A percentile compares a stretch with the other conserved stretches of the same genome.
These are phyloP conservation scores for Bombyx mandarina DNA, from an alignment of 1,140 invertebrate species.

Conservation along the genomic window DNA sequence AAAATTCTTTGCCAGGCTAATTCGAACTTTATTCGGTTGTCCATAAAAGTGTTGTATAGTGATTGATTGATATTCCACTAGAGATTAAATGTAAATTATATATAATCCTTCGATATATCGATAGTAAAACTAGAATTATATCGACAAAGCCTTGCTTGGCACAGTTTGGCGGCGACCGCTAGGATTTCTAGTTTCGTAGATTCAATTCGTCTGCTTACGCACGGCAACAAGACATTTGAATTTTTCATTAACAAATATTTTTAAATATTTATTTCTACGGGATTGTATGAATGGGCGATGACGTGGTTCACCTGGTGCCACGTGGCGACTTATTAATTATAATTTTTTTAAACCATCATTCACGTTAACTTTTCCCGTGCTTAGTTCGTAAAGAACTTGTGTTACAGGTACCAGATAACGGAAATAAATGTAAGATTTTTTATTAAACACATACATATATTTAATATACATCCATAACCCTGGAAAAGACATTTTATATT, in stretches of 20 bases:
- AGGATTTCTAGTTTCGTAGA: not conserved
- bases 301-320: too few relatives aligned
- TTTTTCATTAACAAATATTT: not conserved
- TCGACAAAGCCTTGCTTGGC: not conserved
- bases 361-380: too few relatives aligned
- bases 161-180: not conserved
- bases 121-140: not conserved
- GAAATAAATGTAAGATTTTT: too few relatives aligned
- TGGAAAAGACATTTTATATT: too few relatives aligned
- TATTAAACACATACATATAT: too few relatives aligned
- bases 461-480: too few relatives aligned
- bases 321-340: too few relatives aligned
- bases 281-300: too few relatives aligned
- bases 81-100: not conserved
- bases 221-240: not conserved
- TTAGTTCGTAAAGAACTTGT: too few relatives aligned
- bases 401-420: too few relatives aligned
- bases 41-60: not conserved
- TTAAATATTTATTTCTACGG: not conserved
- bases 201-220: not conserved
- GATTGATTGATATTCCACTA: not conserved
- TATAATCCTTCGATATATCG: slow-evolving; percentile 2
- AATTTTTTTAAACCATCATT: too few relatives aligned
- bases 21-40: not conserved
- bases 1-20: not conserved